Evolutionary conservation across 53 echinoderm and acorn worm species (phyloP).

Genomic region (Henricia sp.): DNA sequence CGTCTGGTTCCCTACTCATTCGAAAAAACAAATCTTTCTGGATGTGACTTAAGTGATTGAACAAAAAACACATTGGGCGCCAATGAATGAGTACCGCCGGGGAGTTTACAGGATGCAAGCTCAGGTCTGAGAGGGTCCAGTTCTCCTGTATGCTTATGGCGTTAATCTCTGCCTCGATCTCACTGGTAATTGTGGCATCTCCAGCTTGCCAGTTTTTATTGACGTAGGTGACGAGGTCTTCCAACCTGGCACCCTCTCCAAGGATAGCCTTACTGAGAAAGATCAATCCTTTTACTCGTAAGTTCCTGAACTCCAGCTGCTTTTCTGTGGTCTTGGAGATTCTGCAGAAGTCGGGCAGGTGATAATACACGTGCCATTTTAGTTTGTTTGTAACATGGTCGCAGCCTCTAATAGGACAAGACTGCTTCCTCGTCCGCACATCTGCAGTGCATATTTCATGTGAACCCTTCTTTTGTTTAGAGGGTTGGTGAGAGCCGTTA

Average conservation of each 20-base stretch:
- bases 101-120: conserved; percentile 1
- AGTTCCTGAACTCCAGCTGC: background rate
- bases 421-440: conserved; percentile 12
- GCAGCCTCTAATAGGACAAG: conserved; percentile 8
- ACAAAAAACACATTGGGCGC: conserved; percentile 2
- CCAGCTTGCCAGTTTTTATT: background rate
- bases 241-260: background rate
- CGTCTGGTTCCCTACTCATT: background rate
- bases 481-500: too few species aligned
- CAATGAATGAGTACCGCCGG: too few species aligned
- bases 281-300: background rate
- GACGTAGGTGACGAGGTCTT: background rate
- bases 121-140: background rate
- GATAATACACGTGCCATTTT: conserved; percentile 20
- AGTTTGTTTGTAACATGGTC: conserved; percentile 5
- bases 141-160: background rate
- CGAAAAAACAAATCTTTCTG: background rate
- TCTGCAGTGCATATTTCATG: too few species aligned
- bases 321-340: background rate
- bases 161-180: conserved; percentile 2
- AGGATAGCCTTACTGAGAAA: background rate
- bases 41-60: background rate
- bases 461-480: too few species aligned
- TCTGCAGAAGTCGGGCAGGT: background rate
- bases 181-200: background rate